Base-by-base conservation (phyloP, 2,797 vertebrate genomes). In the Danio aesculapii region DNA sequence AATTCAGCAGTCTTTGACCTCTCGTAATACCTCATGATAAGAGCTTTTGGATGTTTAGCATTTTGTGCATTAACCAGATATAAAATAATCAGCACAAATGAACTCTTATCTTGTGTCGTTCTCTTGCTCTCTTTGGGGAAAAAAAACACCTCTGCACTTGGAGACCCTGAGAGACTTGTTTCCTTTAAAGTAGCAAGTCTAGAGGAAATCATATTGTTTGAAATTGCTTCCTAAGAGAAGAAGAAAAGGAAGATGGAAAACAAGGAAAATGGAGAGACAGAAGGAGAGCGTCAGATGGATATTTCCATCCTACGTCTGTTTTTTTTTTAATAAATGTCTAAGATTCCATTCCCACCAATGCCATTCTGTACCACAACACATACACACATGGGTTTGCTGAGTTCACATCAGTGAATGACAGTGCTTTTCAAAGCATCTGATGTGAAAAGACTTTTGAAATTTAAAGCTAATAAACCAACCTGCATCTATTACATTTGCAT, bases 171-270 rank as follows among this genome's bases (percentile, higher is more conserved):
- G 75, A 85, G 66, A 71, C 81, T 68, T 58, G 74, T 81, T 88
- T 88, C 79, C 81, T 86, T 89, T 88, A 88, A 88, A 84, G 84
- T 87, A 67, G 72, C 82, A 73, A 87, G 84, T 83, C 86, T 83
- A 72, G 84, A 88, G 92, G 91, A 95, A 94, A 92, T 92, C 87
- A 92, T 93, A 93, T 92, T 93, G 93, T 94, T 93, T 91, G 67
- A 90, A 84, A 94, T 94, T 90, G 86, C 87, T 94, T 95, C 92
- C 93, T 91, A 86, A 85, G 86, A 93, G 86, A 88, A 90, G 83
- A 89, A 88, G 87, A 91, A 90, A 85, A 85, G 64, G 85, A 73
- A 75, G 85, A 80, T 58, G 57, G 39, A 70, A 81, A 83, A 12
- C 30, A 46, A 83, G 63, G 85, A 78, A 88, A 72, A 84, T 84